Percentiles rank a stretch among this genome's conserved stretches.
Conservation (phyloP, 2,797 vertebrate species). For the Neosilurus mollespiculum region DNA sequence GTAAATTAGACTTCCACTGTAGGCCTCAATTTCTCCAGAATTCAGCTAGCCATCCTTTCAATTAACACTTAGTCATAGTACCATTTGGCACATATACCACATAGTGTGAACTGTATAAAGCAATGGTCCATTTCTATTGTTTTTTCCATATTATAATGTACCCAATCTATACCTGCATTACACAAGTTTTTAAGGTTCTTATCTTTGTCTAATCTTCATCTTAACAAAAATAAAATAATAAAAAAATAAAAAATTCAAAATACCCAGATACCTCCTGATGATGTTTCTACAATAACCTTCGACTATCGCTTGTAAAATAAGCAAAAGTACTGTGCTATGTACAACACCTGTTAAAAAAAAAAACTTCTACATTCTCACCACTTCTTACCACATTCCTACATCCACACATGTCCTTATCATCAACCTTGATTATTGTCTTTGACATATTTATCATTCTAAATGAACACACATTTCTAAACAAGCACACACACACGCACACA, state of each 20-base stretch:
- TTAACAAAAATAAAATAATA: no score
- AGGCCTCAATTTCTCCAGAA: not conserved
- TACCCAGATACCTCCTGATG: not conserved
- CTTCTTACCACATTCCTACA: not conserved
- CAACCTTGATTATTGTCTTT: conserved; percentile 27
- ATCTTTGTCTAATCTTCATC: no score
- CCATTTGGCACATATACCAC: not conserved
- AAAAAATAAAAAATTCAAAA: not conserved
- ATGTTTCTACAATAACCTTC: not conserved
- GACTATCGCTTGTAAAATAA: not conserved
- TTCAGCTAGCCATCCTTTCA: not conserved
- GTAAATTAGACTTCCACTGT: not conserved
- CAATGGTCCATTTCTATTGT: not conserved
- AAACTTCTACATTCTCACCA: not conserved
- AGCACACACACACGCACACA: not conserved
- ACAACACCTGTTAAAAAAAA: not conserved
- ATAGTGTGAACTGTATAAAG: not conserved
- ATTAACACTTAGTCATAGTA: no score
- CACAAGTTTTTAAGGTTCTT: not conserved
- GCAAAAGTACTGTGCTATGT: not conserved
- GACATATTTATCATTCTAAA: conserved; percentile 13
- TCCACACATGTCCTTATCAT: conserved; percentile 16
- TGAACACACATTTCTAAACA: not conserved
- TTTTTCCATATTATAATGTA: not conserved
- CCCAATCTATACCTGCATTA: not conserved